Evolutionary conservation across 2,113 vertebrate genomes (phyloP).

Genomic region (Oreamnos americanus): DNA sequence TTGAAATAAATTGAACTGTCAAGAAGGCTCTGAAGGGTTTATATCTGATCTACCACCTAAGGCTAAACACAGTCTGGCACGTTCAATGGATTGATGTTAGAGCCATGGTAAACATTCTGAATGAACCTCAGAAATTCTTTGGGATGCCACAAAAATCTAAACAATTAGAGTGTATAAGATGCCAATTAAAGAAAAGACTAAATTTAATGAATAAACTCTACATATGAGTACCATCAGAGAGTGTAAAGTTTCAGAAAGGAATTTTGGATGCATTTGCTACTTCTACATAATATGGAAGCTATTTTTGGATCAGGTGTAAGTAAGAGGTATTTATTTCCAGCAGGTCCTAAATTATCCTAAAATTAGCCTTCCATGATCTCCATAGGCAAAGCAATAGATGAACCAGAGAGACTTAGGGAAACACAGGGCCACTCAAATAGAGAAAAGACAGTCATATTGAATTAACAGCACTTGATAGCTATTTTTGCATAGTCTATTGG

Average conservation of each 20-base stretch:
- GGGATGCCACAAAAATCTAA: not conserved
- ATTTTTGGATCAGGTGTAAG: not conserved
- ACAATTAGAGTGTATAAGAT: not conserved
- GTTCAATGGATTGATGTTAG: not conserved
- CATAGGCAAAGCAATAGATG: not conserved
- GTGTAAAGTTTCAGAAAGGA: not conserved
- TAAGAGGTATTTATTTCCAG: not conserved
- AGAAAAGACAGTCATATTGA: not conserved
- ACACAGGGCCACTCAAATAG: not conserved
- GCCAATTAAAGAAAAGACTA: not conserved
- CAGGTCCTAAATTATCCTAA: not conserved
- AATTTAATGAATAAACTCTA: not conserved
- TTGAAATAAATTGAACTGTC: constrained; percentile 33
- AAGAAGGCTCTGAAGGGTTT: not conserved
- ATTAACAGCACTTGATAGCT: not conserved
- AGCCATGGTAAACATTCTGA: not conserved
- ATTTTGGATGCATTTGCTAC: not conserved
- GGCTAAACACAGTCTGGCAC: not conserved
- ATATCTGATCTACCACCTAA: not conserved
- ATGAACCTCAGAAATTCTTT: not conserved
- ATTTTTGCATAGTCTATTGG: not conserved
- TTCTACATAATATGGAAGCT: not conserved
- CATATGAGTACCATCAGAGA: not conserved
- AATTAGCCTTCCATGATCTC: not conserved
- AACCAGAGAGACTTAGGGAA: not conserved